A percentile compares a stretch with the other conserved stretches of the same genome.
These are phyloP conservation scores for Sebastes taczanowskii DNA, from an alignment of 2,797 vertebrate genomes.

Conservation along the genomic window DNA sequence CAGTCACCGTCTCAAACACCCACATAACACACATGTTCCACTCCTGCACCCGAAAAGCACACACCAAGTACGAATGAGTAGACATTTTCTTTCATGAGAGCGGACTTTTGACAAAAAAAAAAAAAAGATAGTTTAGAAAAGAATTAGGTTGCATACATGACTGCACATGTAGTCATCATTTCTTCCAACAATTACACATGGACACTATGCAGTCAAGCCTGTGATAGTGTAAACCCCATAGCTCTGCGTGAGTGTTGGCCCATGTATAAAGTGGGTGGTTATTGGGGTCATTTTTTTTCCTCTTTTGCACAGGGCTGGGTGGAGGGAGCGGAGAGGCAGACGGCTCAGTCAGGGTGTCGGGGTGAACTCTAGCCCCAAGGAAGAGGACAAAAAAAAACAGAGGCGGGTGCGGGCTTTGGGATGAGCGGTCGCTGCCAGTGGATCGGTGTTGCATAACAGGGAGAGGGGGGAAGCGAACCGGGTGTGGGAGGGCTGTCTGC, in stretches of 20 bases:
- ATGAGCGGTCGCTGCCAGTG: conserved; percentile 49
- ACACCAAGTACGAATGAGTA: background rate
- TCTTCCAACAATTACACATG: conserved; percentile 35
- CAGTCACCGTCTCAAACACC: conserved; percentile 63
- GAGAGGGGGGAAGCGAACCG: conserved; percentile 13
- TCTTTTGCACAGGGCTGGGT: background rate
- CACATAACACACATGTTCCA: conserved; percentile 22
- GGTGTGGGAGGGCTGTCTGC: conserved; percentile 33
- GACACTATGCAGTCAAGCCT: conserved; percentile 22
- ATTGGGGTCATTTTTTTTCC: conserved; percentile 15
- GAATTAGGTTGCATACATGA: conserved; percentile 21
- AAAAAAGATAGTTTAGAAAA: background rate
- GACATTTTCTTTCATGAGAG: background rate
- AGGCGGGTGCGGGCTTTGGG: conserved; percentile 39
- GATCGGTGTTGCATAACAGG: conserved; percentile 63
- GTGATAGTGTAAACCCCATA: conserved; percentile 17
- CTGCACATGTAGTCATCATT: conserved; percentile 2
- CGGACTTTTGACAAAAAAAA: conserved; percentile 1
- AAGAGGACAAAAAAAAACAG: conserved; percentile 21
- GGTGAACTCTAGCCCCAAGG: conserved; percentile 34
- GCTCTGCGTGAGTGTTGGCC: conserved; percentile 21
- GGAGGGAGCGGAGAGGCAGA: background rate
- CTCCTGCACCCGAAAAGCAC: background rate
- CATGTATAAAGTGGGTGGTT: conserved; percentile 13
- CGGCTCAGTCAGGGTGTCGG: background rate